These are phyloP conservation scores for Sylvilagus bachmani DNA, from an alignment of 2,113 vertebrate species.

Conservation along the genomic window DNA sequence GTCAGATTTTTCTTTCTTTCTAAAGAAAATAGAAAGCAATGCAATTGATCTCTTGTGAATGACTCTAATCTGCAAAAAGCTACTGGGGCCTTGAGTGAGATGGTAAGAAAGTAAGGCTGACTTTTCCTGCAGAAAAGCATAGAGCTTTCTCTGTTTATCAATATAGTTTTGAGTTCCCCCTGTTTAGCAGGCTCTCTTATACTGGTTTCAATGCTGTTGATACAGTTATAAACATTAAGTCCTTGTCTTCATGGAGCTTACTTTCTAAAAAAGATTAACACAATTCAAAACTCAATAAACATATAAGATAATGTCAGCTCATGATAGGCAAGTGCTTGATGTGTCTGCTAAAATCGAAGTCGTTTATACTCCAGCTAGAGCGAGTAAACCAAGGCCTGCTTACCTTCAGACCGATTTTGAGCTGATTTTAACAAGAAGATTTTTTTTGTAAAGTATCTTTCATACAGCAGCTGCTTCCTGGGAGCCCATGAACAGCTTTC, in stretches of 20 bases:
- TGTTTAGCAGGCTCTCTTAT: neutral
- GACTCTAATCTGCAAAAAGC: neutral
- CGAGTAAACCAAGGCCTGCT: neutral
- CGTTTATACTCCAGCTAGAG: neutral
- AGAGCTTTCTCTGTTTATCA: neutral
- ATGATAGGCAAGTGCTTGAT: neutral
- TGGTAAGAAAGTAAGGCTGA: neutral
- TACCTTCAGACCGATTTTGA: neutral
- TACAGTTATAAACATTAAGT: constrained; percentile 3
- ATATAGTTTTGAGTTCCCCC: neutral
- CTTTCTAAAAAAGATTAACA: neutral
- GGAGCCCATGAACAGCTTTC: neutral
- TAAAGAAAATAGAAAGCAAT: constrained; percentile 48
- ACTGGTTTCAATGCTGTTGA: neutral
- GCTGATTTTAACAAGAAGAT: neutral
- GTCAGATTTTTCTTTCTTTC: constrained; percentile 42
- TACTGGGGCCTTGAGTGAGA: neutral
- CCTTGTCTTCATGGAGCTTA: neutral
- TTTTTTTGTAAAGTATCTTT: neutral
- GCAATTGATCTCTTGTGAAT: neutral
- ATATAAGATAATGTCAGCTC: neutral
- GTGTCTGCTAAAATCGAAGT: neutral
- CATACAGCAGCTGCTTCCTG: neutral
- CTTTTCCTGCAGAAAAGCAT: neutral
- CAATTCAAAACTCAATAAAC: neutral